A percentile compares a stretch with the other conserved stretches of the same genome.
These are phyloP conservation scores for Falco concolor DNA, from an alignment of 2,797 vertebrate species.

Conservation along the genomic window DNA sequence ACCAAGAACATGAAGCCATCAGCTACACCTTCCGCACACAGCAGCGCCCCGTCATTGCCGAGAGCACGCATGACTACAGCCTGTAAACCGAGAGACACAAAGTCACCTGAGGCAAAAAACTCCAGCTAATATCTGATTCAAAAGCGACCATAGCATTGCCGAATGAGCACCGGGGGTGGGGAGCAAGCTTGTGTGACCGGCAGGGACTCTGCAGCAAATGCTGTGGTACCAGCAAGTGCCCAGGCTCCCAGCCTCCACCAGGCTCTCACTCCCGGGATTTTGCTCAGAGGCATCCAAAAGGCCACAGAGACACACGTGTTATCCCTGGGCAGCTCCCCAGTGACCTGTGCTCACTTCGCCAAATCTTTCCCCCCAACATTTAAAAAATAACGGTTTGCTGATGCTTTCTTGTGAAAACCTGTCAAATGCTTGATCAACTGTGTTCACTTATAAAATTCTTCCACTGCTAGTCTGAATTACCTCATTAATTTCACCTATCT, in stretches of 20 bases:
- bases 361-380: neutral
- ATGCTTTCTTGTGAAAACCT: neutral
- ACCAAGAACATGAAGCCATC: neutral
- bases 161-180: neutral
- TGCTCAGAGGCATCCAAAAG: neutral
- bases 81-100: neutral
- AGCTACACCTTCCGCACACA: neutral
- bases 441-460: neutral
- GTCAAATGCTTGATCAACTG: neutral
- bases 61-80: neutral
- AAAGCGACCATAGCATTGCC: neutral
- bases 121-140: neutral
- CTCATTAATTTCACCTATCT: neutral
- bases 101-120: neutral
- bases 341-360: neutral
- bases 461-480: neutral
- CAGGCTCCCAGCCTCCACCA: neutral
- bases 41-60: neutral
- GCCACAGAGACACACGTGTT: accelerated
- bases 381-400: neutral
- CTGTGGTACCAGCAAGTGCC: accelerated
- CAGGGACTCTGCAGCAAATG: neutral
- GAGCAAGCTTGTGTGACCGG: neutral
- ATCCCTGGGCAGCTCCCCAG: neutral
- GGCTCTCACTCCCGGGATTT: neutral